phyloP scores from a whole-genome alignment of 2,113 vertebrate species.

The Engraulis encrasicolus region DNA sequence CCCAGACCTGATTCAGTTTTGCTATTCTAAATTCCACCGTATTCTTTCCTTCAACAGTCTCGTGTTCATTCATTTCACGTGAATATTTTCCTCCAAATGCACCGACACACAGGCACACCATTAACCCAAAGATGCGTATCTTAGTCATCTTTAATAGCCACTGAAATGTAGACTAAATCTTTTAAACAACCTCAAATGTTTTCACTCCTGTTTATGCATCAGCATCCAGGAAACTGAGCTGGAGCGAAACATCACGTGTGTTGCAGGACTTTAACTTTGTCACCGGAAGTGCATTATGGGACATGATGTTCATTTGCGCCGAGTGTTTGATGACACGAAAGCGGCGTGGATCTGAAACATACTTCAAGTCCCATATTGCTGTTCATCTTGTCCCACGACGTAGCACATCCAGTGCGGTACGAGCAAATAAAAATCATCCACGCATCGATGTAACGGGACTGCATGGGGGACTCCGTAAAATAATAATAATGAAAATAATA shows the following conservation, averaged over 20 bases:
- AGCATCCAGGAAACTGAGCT: conserved; percentile 29
- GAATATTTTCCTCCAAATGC: conserved; percentile 84
- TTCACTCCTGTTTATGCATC: too few species aligned
- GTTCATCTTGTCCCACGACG: not conserved
- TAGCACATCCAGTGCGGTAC: conserved; percentile 13
- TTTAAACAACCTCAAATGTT: too few species aligned
- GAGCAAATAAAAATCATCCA: conserved; percentile 50
- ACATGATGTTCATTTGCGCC: conserved; percentile 60
- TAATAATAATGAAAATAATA: too few species aligned
- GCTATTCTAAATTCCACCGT: conserved; percentile 86
- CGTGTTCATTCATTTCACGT: conserved; percentile 81
- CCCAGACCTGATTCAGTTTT: conserved; percentile 91
- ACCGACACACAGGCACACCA: conserved; percentile 54
- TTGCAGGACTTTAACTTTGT: too few species aligned
- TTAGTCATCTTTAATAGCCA: conserved; percentile 56
- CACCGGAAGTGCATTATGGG: conserved; percentile 51
- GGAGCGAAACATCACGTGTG: conserved; percentile 33
- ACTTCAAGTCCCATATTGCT: conserved; percentile 40
- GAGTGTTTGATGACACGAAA: too few species aligned
- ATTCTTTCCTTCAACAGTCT: conserved; percentile 55
- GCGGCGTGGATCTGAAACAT: too few species aligned
- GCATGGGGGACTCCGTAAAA: too few species aligned
- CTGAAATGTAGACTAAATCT: not conserved
- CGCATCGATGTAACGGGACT: conserved; percentile 5
- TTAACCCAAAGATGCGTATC: conserved; percentile 40